phyloP scores from a whole-genome alignment of 2,113 vertebrate genomes.

The Rhinoptilus africanus region DNA sequence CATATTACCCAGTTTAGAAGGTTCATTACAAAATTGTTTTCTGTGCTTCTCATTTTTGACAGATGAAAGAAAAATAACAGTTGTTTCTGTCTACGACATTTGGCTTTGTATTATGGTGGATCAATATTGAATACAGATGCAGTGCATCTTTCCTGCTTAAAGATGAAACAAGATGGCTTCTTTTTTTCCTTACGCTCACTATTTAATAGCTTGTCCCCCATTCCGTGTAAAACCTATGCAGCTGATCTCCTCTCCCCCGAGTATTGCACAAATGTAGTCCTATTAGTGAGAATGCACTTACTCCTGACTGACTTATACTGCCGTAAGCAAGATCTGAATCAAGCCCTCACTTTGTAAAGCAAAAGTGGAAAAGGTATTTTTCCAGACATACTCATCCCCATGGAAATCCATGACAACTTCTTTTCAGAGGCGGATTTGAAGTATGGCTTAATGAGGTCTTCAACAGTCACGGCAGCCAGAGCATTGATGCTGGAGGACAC shows the following conservation, averaged over 20 bases:
- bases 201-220: neutral
- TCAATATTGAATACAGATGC: neutral
- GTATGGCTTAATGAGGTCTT: constrained; percentile 81
- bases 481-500: constrained; percentile 93
- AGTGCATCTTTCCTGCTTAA: neutral
- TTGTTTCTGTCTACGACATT: neutral
- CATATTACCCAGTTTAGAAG: neutral
- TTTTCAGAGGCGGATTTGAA: constrained; percentile 73
- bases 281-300: neutral
- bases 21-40: neutral
- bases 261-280: neutral
- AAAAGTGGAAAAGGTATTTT: neutral
- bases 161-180: neutral
- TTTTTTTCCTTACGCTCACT: neutral
- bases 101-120: neutral
- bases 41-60: neutral
- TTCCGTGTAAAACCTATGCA: neutral
- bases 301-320: neutral
- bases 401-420: constrained; percentile 83
- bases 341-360: neutral
- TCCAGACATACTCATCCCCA: constrained; percentile 83
- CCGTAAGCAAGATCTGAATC: neutral
- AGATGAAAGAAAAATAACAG: neutral
- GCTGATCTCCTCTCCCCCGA: neutral
- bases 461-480: constrained; percentile 86